Evolutionary conservation across 1,140 invertebrate genomes (phyloP), one percentile per base, ranked within the genome.

Genomic region (Pantala flavescens): DNA sequence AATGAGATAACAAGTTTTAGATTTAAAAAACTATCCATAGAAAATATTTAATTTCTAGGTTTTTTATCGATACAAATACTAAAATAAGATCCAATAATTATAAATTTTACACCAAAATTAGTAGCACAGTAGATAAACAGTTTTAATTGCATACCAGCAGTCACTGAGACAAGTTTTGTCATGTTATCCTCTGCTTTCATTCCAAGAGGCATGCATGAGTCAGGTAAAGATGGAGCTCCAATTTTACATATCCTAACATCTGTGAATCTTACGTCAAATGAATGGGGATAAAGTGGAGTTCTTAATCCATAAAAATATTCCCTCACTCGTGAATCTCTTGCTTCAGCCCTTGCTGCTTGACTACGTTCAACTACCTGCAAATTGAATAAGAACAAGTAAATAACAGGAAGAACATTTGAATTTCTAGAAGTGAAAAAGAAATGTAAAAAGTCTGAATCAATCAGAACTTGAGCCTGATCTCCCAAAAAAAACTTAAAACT

Each of bases 291-390:
- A 21, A 97, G 87, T 0, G 92, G 91, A 14, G 90, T 89, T 77
- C 88, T 88, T 74, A 85, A 82, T n/a, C 96, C 92, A 85, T 99
- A 99, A 84, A 98, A 99, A 84, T 99, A 99, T 84, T 98, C 93
- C 71, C 93, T 84, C 21, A 98, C 91, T 71, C 93, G 86, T 73
- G 87, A 85, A 83, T 98, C 95, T 73, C 94, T 84, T 0, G 86
- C 82, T 81, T 97, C 94, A 1, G 84, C 85, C 73, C 96, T 85
- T 74, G 89, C 87, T 21, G 86, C 82, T 75, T 89, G 85, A 75
- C 87, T 93, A 75, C 95, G 85, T 81, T 96, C 95, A 0, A 97
- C 96, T 24, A 96, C 91, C 91, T 92, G 79, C 70, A 81, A 79
- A 75, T 21, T 5, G 12, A 63, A 63, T 63, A 16, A 63, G 1